Conservation (phyloP, 1,140 invertebrate species). For the Brachionus calyciflorus region DNA sequence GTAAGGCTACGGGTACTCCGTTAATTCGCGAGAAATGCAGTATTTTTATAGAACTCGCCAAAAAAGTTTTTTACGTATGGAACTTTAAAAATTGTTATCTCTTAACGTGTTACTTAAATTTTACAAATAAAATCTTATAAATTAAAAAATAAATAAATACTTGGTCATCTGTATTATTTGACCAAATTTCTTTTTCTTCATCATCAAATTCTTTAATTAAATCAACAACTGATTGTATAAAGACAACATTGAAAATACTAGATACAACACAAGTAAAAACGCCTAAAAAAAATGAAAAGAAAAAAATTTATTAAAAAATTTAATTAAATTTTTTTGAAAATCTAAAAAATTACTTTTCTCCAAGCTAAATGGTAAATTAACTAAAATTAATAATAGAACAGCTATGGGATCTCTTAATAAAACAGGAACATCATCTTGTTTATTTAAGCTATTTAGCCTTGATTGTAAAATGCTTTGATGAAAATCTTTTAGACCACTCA, state of each 20-base stretch:
- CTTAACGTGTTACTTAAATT: too few relatives aligned
- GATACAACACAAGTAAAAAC: constrained; percentile 81
- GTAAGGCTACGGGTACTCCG: too few relatives aligned
- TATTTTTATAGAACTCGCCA: too few relatives aligned
- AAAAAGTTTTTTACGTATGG: not conserved
- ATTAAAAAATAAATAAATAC: constrained; percentile 5
- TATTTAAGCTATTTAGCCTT: constrained; percentile 53
- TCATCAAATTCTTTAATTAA: constrained; percentile 68
- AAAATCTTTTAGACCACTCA: not conserved
- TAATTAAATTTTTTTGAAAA: not conserved
- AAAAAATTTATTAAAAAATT: not conserved
- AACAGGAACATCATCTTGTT: constrained; percentile 72
- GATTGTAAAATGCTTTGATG: constrained; percentile 46
- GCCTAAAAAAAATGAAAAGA: constrained; percentile 62
- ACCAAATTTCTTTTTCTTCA: constrained; percentile 62
- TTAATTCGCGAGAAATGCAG: too few relatives aligned
- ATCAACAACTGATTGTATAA: constrained; percentile 78
- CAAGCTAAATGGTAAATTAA: constrained; percentile 77
- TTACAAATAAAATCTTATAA: not conserved
- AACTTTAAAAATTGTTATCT: too few relatives aligned
- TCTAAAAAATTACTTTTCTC: constrained; percentile 71
- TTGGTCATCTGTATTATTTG: constrained; percentile 49
- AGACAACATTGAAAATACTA: constrained; percentile 79
- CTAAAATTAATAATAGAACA: constrained; percentile 77
- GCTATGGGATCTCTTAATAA: constrained; percentile 78